These are phyloP conservation scores for Micromesistius poutassou DNA, from an alignment of 2,797 vertebrate genomes.

Conservation along the genomic window DNA sequence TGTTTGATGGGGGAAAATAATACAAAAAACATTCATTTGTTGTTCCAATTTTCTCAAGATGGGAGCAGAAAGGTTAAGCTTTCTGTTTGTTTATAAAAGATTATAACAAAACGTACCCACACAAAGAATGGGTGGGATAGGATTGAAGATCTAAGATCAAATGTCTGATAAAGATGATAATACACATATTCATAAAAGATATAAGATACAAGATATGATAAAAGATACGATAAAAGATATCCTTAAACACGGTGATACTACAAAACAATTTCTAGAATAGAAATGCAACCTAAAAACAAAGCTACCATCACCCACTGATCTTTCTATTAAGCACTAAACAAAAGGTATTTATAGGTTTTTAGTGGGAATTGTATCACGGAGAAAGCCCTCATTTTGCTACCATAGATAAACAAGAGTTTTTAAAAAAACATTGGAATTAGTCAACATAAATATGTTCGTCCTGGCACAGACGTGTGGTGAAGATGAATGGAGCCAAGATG, in stretches of 20 bases:
- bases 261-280: neutral
- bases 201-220: no score
- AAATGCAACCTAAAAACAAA: neutral
- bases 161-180: no score
- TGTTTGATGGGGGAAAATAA: neutral
- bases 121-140: neutral
- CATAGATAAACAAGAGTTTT: neutral
- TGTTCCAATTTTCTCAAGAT: neutral
- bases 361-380: no score
- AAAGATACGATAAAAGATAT: neutral
- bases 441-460: neutral
- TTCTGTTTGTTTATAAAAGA: neutral
- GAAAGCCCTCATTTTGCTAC: no score
- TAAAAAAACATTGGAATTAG: neutral
- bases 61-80: neutral
- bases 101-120: neutral
- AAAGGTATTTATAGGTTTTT: neutral
- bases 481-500: constrained; percentile 8
- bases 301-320: neutral
- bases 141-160: neutral
- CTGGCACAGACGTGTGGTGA: neutral
- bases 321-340: neutral
- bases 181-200: no score
- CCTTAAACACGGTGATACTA: neutral
- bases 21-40: neutral